These are phyloP conservation scores for Limnothrissa miodon DNA, from an alignment of 2,113 vertebrate genomes.

Conservation along the genomic window DNA sequence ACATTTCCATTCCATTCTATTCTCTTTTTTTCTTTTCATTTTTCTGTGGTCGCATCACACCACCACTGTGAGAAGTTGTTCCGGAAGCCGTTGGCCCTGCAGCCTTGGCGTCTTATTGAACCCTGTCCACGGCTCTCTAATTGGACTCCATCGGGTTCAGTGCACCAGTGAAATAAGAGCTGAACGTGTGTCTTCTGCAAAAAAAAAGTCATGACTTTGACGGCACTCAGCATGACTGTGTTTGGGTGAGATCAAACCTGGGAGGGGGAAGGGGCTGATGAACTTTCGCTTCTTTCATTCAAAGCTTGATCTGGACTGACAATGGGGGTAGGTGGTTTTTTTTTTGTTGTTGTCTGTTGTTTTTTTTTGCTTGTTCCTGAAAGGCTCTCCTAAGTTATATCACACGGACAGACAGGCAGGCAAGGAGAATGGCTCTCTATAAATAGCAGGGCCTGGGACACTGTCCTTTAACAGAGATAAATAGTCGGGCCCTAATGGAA, in stretches of 20 bases:
- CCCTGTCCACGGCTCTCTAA: not conserved
- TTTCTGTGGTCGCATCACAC: not conserved
- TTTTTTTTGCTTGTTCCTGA: slow-evolving; percentile 30
- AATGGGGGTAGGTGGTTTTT: slow-evolving; percentile 37
- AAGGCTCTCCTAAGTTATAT: slow-evolving; percentile 32
- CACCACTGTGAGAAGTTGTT: not conserved
- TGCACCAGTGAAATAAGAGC: slow-evolving; percentile 4
- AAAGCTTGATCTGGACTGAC: slow-evolving; percentile 33
- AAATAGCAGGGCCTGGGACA: not conserved
- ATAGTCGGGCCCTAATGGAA: slow-evolving; percentile 21
- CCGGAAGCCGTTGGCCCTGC: not conserved
- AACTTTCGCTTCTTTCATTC: slow-evolving; percentile 41
- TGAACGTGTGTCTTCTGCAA: slow-evolving; percentile 20
- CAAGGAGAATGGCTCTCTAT: not conserved
- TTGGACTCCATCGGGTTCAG: not conserved
- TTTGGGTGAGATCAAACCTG: slow-evolving; percentile 6
- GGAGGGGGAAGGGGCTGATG: slow-evolving; percentile 26
- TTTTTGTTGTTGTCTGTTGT: not conserved
- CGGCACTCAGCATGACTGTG: slow-evolving; percentile 33
- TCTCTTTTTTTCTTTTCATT: not conserved
- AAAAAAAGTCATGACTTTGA: slow-evolving; percentile 43
- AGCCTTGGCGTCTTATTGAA: not conserved
- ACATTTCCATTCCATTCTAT: not conserved
- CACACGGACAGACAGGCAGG: not conserved
- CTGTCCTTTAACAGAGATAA: slow-evolving; percentile 29